phyloP scores from a whole-genome alignment of 2,888 invertebrate species.

The Boloria euphrosyne region DNA sequence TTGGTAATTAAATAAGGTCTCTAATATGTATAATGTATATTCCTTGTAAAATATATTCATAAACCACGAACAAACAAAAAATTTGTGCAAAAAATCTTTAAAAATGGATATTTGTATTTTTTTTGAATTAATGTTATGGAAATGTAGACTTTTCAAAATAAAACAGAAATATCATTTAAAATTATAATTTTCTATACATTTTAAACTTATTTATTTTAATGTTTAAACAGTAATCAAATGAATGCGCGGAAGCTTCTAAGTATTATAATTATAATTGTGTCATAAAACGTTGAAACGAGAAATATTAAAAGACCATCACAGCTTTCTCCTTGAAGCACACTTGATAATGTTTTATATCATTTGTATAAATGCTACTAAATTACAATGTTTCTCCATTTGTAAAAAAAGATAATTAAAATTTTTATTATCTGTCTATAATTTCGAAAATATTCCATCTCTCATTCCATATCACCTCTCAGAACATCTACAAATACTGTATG shows the following conservation, averaged over 20 bases:
- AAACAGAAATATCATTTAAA: background rate
- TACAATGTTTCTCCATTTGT: background rate
- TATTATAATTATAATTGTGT: constrained; percentile 7
- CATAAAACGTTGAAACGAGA: constrained; percentile 1
- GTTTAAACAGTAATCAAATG: background rate
- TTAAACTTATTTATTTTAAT: background rate
- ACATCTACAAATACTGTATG: too few relatives aligned
- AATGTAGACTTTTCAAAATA: too few relatives aligned
- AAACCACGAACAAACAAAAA: too few relatives aligned
- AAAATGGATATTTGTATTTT: too few relatives aligned
- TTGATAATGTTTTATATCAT: constrained; percentile 15
- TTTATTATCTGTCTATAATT: background rate
- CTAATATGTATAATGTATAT: too few relatives aligned
- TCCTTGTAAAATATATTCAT: too few relatives aligned
- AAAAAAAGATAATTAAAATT: background rate
- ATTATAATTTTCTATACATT: background rate
- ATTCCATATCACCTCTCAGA: too few relatives aligned
- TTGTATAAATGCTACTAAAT: constrained; percentile 9
- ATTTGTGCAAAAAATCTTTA: too few relatives aligned
- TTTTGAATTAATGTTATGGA: too few relatives aligned
- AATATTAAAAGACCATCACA: constrained; percentile 17
- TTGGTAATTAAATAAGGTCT: too few relatives aligned
- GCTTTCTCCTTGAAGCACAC: constrained; percentile 16
- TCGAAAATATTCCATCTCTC: too few relatives aligned
- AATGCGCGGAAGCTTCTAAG: constrained; percentile 5